These are phyloP conservation scores for Melanaphis sacchari DNA, from an alignment of 1,140 invertebrate species.

Conservation along the genomic window DNA sequence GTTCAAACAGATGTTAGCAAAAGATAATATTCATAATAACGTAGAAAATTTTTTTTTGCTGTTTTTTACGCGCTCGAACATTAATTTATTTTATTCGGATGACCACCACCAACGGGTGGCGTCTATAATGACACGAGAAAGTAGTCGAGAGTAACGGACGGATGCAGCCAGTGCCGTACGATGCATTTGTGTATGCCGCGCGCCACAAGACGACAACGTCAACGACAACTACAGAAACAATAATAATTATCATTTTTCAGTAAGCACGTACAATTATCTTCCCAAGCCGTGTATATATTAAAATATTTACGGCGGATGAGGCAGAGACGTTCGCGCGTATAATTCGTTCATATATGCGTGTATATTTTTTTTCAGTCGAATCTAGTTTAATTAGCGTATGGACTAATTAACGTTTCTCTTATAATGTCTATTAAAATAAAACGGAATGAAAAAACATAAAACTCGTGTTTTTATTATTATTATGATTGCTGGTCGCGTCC, in stretches of 20 bases:
- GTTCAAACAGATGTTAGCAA: not conserved
- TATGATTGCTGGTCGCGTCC: not conserved
- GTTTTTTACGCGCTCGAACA: not conserved
- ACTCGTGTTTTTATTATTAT: conserved; percentile 35
- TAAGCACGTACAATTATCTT: conserved; percentile 38
- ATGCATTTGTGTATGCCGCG: not conserved
- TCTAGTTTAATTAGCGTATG: conserved; percentile 41
- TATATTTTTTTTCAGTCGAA: not conserved
- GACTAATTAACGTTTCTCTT: conserved; percentile 48
- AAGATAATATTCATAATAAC: not conserved
- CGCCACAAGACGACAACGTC: not conserved
- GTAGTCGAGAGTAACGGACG: not conserved
- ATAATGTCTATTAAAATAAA: conserved; percentile 24
- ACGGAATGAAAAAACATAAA: conserved; percentile 31
- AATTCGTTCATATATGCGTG: not conserved
- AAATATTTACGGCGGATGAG: not conserved
- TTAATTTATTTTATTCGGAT: not conserved
- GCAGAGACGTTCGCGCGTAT: not conserved
- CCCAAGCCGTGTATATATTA: not conserved
- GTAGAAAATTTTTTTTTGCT: not conserved
- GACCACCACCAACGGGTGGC: too few species aligned
- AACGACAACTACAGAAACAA: not conserved
- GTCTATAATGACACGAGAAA: not conserved
- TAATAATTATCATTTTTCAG: conserved; percentile 26
- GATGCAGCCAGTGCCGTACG: too few species aligned